Conservation (phyloP, 2,888 invertebrate species). For the Megamerina dolium region DNA sequence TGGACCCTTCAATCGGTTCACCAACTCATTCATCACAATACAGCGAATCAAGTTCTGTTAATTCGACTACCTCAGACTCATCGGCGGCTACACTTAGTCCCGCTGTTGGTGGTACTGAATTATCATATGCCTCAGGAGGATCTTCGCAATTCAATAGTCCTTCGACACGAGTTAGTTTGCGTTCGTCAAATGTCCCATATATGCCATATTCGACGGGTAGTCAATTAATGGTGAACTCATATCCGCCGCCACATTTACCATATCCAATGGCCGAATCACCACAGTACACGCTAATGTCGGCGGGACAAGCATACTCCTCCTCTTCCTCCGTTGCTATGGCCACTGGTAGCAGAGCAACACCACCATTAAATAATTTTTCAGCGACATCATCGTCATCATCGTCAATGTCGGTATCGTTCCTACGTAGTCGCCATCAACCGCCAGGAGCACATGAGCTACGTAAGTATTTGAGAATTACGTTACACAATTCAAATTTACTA, state of each 20-base stretch:
- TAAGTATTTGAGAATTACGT: conserved; percentile 25
- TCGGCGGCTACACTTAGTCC: conserved; percentile 42
- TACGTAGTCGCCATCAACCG: conserved; percentile 17
- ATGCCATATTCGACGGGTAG: conserved; percentile 42
- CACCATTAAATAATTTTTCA: no score
- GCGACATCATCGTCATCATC: conserved; percentile 36
- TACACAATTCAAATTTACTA: background rate
- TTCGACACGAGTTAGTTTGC: conserved; percentile 35
- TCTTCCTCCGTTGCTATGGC: conserved; percentile 17
- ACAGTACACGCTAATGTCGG: conserved; percentile 33
- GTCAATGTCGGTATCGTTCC: conserved; percentile 16
- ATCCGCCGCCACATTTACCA: conserved; percentile 40
- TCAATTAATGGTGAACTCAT: conserved; percentile 44
- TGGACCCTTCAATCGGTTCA: conserved; percentile 38
- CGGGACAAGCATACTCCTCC: conserved; percentile 13
- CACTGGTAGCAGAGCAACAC: conserved; percentile 2
- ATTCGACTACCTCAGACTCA: conserved; percentile 44
- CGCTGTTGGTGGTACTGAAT: conserved; percentile 30
- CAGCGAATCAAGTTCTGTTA: conserved; percentile 41
- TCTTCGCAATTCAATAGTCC: conserved; percentile 39
- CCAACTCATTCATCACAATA: conserved; percentile 43
- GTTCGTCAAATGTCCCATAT: conserved; percentile 38
- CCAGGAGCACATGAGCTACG: conserved; percentile 34
- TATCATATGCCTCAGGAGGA: conserved; percentile 31
- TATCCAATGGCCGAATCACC: conserved; percentile 34